phyloP scores from a whole-genome alignment of 2,888 invertebrate species.

The Tenthredo mesomela region DNA sequence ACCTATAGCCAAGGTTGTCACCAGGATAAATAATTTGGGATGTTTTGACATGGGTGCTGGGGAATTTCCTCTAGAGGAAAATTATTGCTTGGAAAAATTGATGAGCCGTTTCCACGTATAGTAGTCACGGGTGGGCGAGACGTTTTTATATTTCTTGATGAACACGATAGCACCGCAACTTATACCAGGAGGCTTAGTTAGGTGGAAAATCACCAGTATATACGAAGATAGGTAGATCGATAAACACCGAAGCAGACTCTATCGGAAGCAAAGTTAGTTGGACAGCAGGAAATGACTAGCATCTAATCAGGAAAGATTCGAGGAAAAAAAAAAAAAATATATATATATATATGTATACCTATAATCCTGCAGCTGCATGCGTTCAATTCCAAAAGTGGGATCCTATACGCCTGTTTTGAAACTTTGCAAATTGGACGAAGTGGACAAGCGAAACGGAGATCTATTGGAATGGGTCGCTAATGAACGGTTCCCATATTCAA shows the following conservation, averaged over 20 bases:
- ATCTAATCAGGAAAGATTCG: not conserved
- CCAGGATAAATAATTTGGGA: conserved; percentile 10
- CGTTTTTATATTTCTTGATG: conserved; percentile 38
- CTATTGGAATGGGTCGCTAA: not conserved
- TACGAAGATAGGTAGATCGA: not conserved
- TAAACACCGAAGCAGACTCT: not conserved
- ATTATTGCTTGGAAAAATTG: conserved; percentile 33
- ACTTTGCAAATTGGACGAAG: not conserved
- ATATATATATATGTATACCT: not conserved
- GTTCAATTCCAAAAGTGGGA: not conserved
- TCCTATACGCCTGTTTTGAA: not conserved
- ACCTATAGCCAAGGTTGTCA: not conserved
- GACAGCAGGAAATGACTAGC: not conserved
- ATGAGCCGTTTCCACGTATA: conserved; percentile 7
- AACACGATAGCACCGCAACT: conserved; percentile 15
- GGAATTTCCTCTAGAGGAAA: not conserved
- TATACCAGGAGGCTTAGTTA: not conserved
- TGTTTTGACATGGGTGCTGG: conserved; percentile 8
- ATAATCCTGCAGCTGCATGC: not conserved
- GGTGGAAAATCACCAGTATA: conserved; percentile 26
- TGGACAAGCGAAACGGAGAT: not conserved
- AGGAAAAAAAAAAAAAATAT: not conserved
- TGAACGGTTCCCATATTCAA: not conserved
- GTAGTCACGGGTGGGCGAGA: conserved; percentile 19
- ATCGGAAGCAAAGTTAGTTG: conserved; percentile 14